phyloP scores from a whole-genome alignment of 2,888 invertebrate genomes.

The Dysmachus trigonus region DNA sequence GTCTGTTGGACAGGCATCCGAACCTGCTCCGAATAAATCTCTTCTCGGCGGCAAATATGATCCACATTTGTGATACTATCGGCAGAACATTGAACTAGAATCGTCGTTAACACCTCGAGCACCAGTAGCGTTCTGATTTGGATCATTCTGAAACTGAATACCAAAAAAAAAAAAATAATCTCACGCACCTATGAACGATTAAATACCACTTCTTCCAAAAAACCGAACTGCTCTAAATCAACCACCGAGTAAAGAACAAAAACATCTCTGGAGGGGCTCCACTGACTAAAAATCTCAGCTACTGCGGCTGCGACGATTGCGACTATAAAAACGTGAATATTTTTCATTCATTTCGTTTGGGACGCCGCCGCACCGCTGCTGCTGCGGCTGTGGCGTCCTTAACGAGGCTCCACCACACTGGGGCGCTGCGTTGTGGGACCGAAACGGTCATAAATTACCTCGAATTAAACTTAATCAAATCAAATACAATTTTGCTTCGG shows the following conservation, averaged over 20 bases:
- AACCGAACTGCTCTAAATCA: slow-evolving; percentile 8
- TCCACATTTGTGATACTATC: slow-evolving; percentile 48
- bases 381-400: not conserved
- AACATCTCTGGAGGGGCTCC: not conserved
- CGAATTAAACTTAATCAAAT: slow-evolving; percentile 48
- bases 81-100: not conserved
- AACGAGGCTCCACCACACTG: not conserved
- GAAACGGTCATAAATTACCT: slow-evolving; percentile 30
- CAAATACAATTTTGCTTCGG: slow-evolving; percentile 43
- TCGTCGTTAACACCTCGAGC: not conserved
- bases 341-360: slow-evolving; percentile 6
- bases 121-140: not conserved
- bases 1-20: slow-evolving; percentile 67
- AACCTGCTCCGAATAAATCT: slow-evolving; percentile 67
- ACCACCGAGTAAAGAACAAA: slow-evolving; percentile 6
- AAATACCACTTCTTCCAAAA: not conserved
- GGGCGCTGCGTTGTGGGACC: not conserved
- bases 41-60: slow-evolving; percentile 61
- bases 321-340: not conserved
- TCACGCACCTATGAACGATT: not conserved
- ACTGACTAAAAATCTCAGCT: not conserved
- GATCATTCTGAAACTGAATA: not conserved
- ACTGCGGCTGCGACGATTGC: not conserved
- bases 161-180: not conserved
- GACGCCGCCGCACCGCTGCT: slow-evolving; percentile 36